Conservation (phyloP, 2,113 vertebrate species). For the Aplodontia rufa region DNA sequence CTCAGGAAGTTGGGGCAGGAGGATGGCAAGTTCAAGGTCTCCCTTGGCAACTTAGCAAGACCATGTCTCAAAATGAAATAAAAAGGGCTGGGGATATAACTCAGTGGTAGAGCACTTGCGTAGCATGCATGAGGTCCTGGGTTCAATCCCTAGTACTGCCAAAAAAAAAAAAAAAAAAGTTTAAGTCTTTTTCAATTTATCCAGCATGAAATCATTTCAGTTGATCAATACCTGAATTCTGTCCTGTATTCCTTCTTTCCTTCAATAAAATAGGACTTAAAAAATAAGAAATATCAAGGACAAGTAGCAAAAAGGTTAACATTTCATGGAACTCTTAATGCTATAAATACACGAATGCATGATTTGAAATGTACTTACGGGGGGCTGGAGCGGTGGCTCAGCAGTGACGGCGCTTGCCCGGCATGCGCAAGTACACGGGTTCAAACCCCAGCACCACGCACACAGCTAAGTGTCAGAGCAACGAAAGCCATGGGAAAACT, state of each 20-base stretch:
- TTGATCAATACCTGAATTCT: neutral
- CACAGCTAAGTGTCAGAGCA: too few relatives aligned
- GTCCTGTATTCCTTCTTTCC: neutral
- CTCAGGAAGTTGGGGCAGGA: neutral
- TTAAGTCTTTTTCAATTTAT: too few relatives aligned
- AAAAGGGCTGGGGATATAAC: neutral
- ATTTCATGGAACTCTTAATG: neutral
- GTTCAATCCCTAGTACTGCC: neutral
- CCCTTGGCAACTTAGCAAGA: neutral
- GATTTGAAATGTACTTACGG: neutral
- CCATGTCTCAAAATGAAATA: neutral
- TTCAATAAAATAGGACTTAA: neutral
- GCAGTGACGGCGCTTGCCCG: too few relatives aligned
- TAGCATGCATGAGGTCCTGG: neutral
- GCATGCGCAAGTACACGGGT: too few relatives aligned
- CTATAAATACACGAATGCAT: neutral
- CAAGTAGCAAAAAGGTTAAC: neutral
- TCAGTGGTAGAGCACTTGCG: neutral
- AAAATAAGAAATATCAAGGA: constrained; percentile 7
- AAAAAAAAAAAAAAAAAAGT: too few relatives aligned
- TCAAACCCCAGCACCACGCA: neutral
- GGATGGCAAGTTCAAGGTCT: neutral
- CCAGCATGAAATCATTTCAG: neutral
- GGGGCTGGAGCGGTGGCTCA: neutral
- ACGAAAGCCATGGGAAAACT: too few relatives aligned